Conservation (phyloP, 2,797 vertebrate species). For the Coluber constrictor region DNA sequence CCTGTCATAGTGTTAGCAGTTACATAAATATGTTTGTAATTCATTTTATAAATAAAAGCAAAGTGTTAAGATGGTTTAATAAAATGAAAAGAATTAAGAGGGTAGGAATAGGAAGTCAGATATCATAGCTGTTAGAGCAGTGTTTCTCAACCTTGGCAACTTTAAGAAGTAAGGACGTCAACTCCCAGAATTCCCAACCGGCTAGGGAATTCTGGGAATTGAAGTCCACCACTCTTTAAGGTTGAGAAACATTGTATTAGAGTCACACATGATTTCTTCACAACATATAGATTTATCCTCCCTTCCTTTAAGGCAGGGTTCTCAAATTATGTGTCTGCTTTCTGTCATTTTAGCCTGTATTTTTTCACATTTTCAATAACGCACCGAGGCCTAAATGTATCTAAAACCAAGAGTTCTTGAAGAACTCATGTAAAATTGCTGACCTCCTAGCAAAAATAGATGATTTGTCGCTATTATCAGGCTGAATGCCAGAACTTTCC, state of each 20-base stretch:
- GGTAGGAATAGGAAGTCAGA: not conserved
- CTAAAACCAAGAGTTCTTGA: not conserved
- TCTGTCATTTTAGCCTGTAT: not conserved
- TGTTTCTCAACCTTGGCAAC: not conserved
- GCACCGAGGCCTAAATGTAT: not conserved
- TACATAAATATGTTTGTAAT: not conserved
- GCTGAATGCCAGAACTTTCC: not conserved
- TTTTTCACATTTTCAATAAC: not conserved
- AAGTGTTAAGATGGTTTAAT: not conserved
- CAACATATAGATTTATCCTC: not conserved
- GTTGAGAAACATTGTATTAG: not conserved
- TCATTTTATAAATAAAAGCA: not conserved
- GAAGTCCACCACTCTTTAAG: not conserved
- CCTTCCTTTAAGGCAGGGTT: not conserved
- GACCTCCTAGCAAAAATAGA: not conserved
- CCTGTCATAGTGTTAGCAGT: not conserved
- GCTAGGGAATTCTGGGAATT: not conserved
- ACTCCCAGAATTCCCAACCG: not conserved
- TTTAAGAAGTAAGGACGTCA: not conserved
- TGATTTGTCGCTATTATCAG: not conserved
- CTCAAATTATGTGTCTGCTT: not conserved
- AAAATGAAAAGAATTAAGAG: not conserved
- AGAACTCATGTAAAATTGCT: not conserved
- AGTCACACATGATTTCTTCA: not conserved
- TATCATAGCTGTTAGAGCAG: not conserved